Evolutionary conservation across 2,888 invertebrate genomes (phyloP).

Genomic region (Poecilobothrus nobilitatus): DNA sequence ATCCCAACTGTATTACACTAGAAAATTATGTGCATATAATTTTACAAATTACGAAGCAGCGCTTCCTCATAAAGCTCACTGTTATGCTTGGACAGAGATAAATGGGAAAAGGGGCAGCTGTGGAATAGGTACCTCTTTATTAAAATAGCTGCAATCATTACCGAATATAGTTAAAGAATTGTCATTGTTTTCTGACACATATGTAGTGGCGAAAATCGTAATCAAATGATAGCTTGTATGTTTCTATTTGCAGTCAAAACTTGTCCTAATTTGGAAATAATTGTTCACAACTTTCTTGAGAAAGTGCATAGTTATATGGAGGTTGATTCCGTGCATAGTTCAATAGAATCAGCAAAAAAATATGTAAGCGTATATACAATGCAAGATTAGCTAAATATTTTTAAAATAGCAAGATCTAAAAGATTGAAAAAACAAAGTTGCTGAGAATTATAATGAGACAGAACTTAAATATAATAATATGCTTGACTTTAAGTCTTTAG

Average conservation of each 20-base stretch:
- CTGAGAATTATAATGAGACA: too few species aligned
- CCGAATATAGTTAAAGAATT: conserved; percentile 12
- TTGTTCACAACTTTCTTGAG: conserved; percentile 26
- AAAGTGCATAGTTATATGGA: conserved; percentile 19
- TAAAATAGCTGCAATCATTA: conserved; percentile 22
- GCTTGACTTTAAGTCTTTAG: too few species aligned
- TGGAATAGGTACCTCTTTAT: conserved; percentile 27
- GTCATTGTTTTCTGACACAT: conserved; percentile 24
- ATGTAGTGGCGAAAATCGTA: conserved; percentile 27
- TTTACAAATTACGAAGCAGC: conserved; percentile 30
- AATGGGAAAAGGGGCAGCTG: conserved; percentile 14
- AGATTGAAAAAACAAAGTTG: too few species aligned
- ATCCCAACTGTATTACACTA: conserved; percentile 25
- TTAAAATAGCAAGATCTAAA: too few species aligned
- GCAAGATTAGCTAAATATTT: too few species aligned
- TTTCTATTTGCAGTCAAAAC: conserved; percentile 20
- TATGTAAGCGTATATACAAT: too few species aligned
- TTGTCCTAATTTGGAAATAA: conserved; percentile 21
- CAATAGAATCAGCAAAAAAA: conserved; percentile 14
- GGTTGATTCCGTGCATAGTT: conserved; percentile 12
- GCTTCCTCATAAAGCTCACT: conserved; percentile 22
- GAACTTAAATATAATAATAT: too few species aligned
- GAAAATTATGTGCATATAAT: conserved; percentile 30
- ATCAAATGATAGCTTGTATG: conserved; percentile 23
- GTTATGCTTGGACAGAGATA: conserved; percentile 26